A percentile compares a stretch with the other conserved stretches of the same genome.
Evolutionary conservation across 2,113 vertebrate genomes (phyloP).

Genomic region (Oxyruncus cristatus): DNA sequence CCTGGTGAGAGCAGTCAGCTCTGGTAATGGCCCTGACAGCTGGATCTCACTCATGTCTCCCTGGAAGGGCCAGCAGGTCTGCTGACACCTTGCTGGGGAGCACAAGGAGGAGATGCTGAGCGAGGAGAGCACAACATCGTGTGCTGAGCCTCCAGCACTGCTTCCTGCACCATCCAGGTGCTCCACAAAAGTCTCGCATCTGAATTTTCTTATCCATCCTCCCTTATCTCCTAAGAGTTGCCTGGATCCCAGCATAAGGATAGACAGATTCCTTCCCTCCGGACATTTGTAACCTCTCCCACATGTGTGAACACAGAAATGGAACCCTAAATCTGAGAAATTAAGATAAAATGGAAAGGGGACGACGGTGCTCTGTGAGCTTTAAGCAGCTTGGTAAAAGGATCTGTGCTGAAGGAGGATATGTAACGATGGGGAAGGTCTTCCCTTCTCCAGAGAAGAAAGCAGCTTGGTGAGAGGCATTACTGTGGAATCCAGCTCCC

Average conservation of each 20-base stretch:
- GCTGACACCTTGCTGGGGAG: not conserved
- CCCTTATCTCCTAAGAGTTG: not conserved
- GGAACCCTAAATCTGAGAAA: not conserved
- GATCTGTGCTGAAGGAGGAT: not conserved
- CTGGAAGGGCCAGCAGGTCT: not conserved
- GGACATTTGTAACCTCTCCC: not conserved
- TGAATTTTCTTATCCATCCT: not conserved
- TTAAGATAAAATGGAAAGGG: not conserved
- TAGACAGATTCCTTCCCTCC: not conserved
- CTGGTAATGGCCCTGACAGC: not conserved
- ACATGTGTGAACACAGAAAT: accelerated
- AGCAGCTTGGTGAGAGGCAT: not conserved
- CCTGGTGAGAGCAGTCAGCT: not conserved
- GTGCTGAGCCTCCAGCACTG: not conserved
- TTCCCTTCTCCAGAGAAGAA: not conserved
- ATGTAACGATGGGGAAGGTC: not conserved
- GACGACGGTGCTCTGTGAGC: not conserved
- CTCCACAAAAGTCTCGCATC: not conserved
- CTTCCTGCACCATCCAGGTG: not conserved
- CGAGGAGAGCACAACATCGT: not conserved
- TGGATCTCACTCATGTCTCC: not conserved
- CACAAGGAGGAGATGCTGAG: not conserved
- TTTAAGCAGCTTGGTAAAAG: not conserved
- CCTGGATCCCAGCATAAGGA: not conserved
- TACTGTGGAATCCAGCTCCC: not conserved